Conservation (phyloP, 1,140 invertebrate genomes). For the Danaus plexippus region DNA sequence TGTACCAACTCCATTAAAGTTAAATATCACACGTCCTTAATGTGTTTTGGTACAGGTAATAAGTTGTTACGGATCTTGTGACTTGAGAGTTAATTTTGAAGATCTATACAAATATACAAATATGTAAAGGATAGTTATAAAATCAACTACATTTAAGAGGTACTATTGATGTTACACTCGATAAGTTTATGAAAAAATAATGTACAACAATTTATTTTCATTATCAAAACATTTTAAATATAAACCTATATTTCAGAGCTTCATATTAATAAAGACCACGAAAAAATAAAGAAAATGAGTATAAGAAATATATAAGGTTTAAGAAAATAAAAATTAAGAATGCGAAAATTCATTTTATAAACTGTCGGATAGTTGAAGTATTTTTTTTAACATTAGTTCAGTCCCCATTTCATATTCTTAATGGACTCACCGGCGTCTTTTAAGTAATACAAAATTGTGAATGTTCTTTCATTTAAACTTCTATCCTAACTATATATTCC, state of each 20-base stretch:
- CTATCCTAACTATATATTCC: slow-evolving; percentile 26
- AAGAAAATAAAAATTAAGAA: slow-evolving; percentile 28
- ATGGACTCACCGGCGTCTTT: slow-evolving; percentile 35
- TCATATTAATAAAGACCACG: too few species aligned
- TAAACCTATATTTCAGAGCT: too few species aligned
- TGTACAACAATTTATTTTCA: too few species aligned
- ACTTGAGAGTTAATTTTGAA: too few species aligned
- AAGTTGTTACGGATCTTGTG: slow-evolving; percentile 15
- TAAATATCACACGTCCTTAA: slow-evolving; percentile 28
- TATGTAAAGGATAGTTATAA: too few species aligned
- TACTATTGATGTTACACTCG: too few species aligned
- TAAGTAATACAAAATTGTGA: slow-evolving; percentile 35
- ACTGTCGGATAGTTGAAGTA: slow-evolving; percentile 31
- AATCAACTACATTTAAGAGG: too few species aligned
- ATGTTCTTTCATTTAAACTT: slow-evolving; percentile 27
- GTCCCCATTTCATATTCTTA: slow-evolving; percentile 47
- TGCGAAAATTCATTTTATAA: slow-evolving; percentile 30
- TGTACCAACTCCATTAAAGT: slow-evolving; percentile 33
- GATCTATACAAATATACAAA: too few species aligned
- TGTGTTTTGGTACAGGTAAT: slow-evolving; percentile 22
- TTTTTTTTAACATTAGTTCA: slow-evolving; percentile 36
- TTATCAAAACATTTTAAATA: too few species aligned
- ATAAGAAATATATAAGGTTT: slow-evolving; percentile 15
- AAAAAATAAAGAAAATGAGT: not conserved
- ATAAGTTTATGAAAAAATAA: too few species aligned